Base-by-base conservation (phyloP, 1,140 invertebrate genomes). In the Drosophila sp. region DNA sequence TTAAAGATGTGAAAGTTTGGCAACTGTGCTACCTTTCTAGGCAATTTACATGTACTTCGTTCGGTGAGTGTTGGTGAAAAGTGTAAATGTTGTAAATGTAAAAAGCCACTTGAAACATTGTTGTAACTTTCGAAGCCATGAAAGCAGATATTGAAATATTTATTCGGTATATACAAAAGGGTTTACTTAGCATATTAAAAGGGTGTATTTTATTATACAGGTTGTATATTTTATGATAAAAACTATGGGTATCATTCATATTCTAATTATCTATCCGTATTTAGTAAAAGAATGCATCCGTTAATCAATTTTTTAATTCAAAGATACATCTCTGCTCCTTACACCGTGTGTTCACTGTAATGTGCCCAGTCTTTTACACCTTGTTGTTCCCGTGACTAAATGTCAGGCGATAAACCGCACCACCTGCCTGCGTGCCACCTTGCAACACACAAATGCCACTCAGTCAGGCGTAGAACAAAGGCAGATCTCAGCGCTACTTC, bases 401-500 rank as follows among this genome's bases (percentile, higher is more conserved):
- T 67, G 64, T 67, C 64, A 41, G 45, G 11, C 43, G 32, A 9
- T 50, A 48, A 59, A 50, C 56, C 43, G 34, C 29, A n/a, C 38
- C n/a, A 14, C 27, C 8, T 29, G 11, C 29, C 27, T 4, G 18
- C 45, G 29, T 13, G 40, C 21, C 63, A 41, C 1, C 18, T 13
- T 11, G 9, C 48, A 50, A 32, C 16, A 6, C 16, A 7, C 14
- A 18, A 32, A 14, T 7, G 36, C 32, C 13, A 63, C 59, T 46
- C 50, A 67, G 58, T 72, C 61, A 70, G 41, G 50, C 57, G 59
- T 67, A 63, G 82, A 76, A 86, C 82, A 87, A 86, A 46, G 48
- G 65, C 46, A 57, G 61, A 11, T 11, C 51, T 29, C 29, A 48
- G 11, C 21, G 2, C 34, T 56, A 4, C 14, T 4, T 16, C 41